Evolutionary conservation across 2,113 vertebrate species (phyloP), one percentile per base, ranked within the genome.

Genomic region (Forbesichthys agassizii): DNA sequence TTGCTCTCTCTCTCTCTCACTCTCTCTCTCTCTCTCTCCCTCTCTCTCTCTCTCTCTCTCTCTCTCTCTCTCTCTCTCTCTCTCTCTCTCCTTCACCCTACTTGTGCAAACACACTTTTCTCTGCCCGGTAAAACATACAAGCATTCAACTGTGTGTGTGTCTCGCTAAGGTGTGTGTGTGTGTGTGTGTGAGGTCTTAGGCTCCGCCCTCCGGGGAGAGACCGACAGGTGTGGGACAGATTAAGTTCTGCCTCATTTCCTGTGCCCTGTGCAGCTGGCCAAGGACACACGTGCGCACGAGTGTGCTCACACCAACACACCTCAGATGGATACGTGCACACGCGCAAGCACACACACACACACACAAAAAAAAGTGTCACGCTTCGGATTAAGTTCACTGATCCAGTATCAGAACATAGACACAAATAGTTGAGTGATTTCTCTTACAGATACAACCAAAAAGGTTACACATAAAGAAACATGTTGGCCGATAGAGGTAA

Each of bases 181-280:
- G 51, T 67, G 68, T 69, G 64, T 56, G 65, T 72, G 12, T 51
- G 57, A 60, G 64, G 70, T 72, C 58, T 4, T 1, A 71, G 77
- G 74, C 80, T 84, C 82, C 85, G 67, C 86, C 88, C 85, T 67
- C 82, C 8, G 64, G 72, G 75, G 84, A 47, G 51, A 78, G 72
- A 74, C 68, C 69, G 84, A 87, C 87, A 91, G 88, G 88, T 89
- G 87, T 88, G 83, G 79, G 80, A 78, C 81, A 85, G 87, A 90
- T 90, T 86, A 84, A 84, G 85, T 90, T 91, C 81, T 58, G 55
- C 84, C 87, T 90, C 90, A 88, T 90, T 90, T 90, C 88, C 84
- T 85, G 82, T 86, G 78, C 85, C 81, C 80, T 75, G 79, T 73
- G 78, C 84, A 88, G 88, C 86, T 86, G 88, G 84, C 85, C 87